Base-by-base conservation (phyloP, 2,797 vertebrate species). In the Macropodus opercularis region DNA sequence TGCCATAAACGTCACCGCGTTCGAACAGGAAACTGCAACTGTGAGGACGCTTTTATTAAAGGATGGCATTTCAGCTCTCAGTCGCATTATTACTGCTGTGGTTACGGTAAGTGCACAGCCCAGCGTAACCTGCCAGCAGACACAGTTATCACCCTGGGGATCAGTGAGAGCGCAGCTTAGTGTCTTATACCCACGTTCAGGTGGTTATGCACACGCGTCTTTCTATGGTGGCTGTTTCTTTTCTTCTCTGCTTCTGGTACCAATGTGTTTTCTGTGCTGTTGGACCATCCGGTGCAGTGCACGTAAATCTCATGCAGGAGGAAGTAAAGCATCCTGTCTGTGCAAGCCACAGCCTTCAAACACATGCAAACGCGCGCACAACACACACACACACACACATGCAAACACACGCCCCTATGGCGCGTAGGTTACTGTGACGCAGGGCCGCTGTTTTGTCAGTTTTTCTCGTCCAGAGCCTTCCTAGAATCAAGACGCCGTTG, bases 311-410 rank as follows among this genome's bases (percentile, higher is more conserved):
- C 23, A 3, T 65, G 32, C 13, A 52, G 36, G 36, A 77, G 80
- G 60, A 85, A 69, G 47, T 51, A 47, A 23, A 39, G 63, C 63
- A 72, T 73, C 78, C 72, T 79, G 75, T 53, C 39, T 63, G 17
- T 36, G 26, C 21, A 31, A 49, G 38, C 26, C 60, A 56, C 23
- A 0, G 19, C n/a, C 36, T 47, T 66, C 32, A 43, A 49, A 29
- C 12, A 21, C 38, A 55, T 32, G 31, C 44, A 60, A 7, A 10
- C 11, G 13, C 11, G 3, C 32, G 15, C 32, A 32, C 10, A 6
- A 35, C 32, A 15, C 35, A 8, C 11, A 32, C n/a, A n/a, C n/a
- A 14, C 13, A 14, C 13, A 14, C 3, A 34, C 31, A 34, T 13
- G 14, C 31, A 34, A 34, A 14, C 15, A 23, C 34, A 32, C n/a